These are phyloP conservation scores for Palythoa grandis DNA, from an alignment of 92 coral and sea anemone genomes.

Conservation along the genomic window DNA sequence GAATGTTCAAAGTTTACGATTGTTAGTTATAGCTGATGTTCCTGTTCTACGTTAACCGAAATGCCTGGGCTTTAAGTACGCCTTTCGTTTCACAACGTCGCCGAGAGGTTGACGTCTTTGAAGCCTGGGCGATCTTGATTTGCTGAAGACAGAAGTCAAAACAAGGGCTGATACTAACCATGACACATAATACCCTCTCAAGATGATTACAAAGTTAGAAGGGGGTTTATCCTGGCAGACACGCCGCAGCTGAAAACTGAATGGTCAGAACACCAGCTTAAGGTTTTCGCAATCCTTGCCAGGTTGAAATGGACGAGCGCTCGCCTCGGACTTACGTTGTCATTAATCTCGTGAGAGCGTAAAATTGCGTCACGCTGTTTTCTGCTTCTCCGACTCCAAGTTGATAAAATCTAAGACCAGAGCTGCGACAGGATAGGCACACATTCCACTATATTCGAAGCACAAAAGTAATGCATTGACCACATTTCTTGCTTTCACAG, in stretches of 20 bases:
- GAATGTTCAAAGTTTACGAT: background rate
- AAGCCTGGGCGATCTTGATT: slow-evolving; percentile 48
- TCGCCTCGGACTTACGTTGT: background rate
- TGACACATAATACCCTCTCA: slow-evolving; percentile 35
- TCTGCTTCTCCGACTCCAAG: background rate
- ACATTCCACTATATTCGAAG: background rate
- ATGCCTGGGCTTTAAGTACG: slow-evolving; percentile 1
- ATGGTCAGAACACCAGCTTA: slow-evolving; percentile 13
- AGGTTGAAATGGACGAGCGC: background rate
- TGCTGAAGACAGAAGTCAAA: slow-evolving; percentile 38
- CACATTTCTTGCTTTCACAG: too few relatives aligned
- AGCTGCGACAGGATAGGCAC: background rate
- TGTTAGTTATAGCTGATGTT: too few relatives aligned
- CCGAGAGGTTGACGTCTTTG: slow-evolving; percentile 28
- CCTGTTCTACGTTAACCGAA: background rate
- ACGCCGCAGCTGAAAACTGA: slow-evolving; percentile 37
- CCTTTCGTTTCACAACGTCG: slow-evolving; percentile 37
- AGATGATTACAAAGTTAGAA: background rate
- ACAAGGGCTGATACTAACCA: slow-evolving; percentile 43
- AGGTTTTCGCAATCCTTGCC: slow-evolving; percentile 3
- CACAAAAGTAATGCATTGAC: background rate
- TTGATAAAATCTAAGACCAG: background rate
- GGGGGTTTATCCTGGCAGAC: slow-evolving; percentile 40
- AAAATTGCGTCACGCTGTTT: slow-evolving; percentile 37
- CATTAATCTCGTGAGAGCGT: background rate